Percentiles rank a stretch among this genome's conserved stretches.
phyloP scores from a whole-genome alignment of 2,113 vertebrate genomes.

The Trogon melanurus region DNA sequence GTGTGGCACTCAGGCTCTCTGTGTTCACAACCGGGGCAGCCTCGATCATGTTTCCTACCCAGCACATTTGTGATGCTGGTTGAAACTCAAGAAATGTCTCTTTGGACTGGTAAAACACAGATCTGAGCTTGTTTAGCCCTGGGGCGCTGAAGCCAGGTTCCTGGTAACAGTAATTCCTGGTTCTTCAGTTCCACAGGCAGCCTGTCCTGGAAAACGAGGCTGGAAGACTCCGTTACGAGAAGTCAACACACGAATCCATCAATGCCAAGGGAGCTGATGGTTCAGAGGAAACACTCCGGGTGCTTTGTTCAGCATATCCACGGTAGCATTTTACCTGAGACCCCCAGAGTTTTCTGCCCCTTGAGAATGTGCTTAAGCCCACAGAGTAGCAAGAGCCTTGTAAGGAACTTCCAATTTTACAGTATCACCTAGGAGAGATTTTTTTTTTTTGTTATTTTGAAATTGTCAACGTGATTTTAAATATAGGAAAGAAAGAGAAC shows the following conservation, averaged over 20 bases:
- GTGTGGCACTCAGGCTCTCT: not conserved
- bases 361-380: not conserved
- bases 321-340: not conserved
- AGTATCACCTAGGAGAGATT: not conserved
- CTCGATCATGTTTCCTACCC: not conserved
- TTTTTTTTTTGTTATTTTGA: not conserved
- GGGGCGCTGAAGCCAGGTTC: not conserved
- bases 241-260: not conserved
- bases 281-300: not conserved
- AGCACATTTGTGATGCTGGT: constrained; percentile 12
- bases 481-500: not conserved
- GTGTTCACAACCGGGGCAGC: not conserved
- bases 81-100: constrained; percentile 44
- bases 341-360: not conserved
- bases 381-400: not conserved
- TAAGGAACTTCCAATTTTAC: not conserved
- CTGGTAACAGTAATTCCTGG: not conserved
- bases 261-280: not conserved
- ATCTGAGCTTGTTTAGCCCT: constrained; percentile 61
- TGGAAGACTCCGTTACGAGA: not conserved
- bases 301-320: not conserved
- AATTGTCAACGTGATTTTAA: not conserved
- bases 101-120: constrained; percentile 51
- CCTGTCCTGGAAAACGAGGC: not conserved
- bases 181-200: not conserved